Base-by-base conservation (phyloP, 2,888 invertebrate genomes). In the Andrena chrysosceles region DNA sequence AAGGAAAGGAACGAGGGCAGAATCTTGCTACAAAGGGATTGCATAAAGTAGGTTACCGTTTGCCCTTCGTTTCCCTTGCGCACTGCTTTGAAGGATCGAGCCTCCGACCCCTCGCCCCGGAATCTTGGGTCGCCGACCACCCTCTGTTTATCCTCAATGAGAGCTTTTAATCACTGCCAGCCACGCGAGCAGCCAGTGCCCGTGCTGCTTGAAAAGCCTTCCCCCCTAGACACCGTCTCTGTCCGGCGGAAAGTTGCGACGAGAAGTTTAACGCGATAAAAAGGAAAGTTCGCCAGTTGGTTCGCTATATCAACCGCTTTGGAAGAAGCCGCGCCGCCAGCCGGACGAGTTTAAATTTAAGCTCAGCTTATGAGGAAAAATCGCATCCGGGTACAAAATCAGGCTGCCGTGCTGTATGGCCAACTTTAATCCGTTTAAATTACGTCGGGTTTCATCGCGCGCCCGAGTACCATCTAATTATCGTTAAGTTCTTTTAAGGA, bases 271-370 rank as follows among this genome's bases (percentile, higher is more conserved):
- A 56, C 75, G 69, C 52, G 81, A 82, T 81, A 81, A 83, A 83
- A 76, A 83, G 35, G 76, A 76, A 81, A 80, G 80, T 80, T 80
- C 33, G 13, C 29, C 26, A 23, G 33, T n/a, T 49, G n/a, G 62
- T 63, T 56, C 48, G 74, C 81, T 66, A 70, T 67, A 71, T 80
- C 78, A 78, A 70, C 64, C 74, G 42, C 66, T 64, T 62, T 60
- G 31, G 71, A 66, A 77, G 76, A 76, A 78, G 63, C 72, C 60
- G 31, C 52, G 59, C 13, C n/a, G 52, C 33, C 20, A 59, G 35
- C 68, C 33, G 80, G 69, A 54, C 59, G 73, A 73, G 82, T 70
- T 82, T 73, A 83, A 82, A 83, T 83, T 82, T 74, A 82, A 83
- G 73, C 83, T 70, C 73, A 48, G 83, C 83, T 68, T 71, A 71